A percentile compares a stretch with the other conserved stretches of the same genome.
Evolutionary conservation across 2,113 vertebrate species (phyloP).

Genomic region (Terrapene triunguis): DNA sequence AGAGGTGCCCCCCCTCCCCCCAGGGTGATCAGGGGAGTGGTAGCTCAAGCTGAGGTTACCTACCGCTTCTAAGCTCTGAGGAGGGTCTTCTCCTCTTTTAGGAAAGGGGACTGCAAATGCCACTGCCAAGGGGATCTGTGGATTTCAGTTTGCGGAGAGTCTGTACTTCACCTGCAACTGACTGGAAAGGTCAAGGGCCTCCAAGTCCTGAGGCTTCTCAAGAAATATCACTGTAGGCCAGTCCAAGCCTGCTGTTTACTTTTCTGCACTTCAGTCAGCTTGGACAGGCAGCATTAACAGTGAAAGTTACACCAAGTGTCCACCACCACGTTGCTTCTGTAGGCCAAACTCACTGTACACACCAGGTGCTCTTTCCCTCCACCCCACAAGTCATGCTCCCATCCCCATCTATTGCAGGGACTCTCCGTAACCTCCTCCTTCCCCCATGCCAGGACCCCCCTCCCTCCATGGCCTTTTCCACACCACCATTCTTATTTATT

Average conservation of each 20-base stretch:
- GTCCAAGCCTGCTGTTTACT: not conserved
- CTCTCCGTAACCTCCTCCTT: not conserved
- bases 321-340: not conserved
- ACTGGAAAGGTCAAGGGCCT: not conserved
- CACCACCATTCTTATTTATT: not conserved
- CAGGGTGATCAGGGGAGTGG: not conserved
- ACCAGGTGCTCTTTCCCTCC: not conserved
- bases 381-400: not conserved
- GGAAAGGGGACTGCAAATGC: not conserved
- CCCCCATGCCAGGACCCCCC: not conserved
- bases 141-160: not conserved
- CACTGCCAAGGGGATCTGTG: not conserved
- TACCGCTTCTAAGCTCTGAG: not conserved
- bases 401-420: not conserved
- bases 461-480: not conserved
- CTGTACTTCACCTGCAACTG: not conserved
- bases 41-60: not conserved
- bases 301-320: not conserved
- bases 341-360: not conserved
- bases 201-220: not conserved
- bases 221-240: not conserved
- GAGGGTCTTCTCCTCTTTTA: not conserved
- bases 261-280: not conserved
- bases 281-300: not conserved
- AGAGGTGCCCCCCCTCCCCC: not conserved